phyloP scores from a whole-genome alignment of 2,113 vertebrate species.

The Spilogale gracilis region DNA sequence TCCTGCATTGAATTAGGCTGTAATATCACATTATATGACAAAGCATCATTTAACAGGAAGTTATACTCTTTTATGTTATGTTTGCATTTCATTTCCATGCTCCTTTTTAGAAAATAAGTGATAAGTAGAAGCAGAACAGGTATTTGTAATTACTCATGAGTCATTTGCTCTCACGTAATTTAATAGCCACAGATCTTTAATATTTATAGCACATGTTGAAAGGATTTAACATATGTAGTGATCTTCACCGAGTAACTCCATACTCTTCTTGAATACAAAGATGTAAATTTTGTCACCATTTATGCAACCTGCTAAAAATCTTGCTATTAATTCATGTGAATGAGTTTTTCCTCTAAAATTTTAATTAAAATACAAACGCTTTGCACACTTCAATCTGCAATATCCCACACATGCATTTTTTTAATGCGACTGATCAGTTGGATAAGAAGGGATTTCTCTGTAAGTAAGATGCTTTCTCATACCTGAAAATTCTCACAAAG shows the following conservation, averaged over 20 bases:
- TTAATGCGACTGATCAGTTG: slow-evolving; percentile 77
- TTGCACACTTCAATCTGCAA: slow-evolving; percentile 82
- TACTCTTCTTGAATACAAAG: slow-evolving; percentile 87
- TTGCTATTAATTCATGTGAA: slow-evolving; percentile 87
- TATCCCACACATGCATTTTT: slow-evolving; percentile 76
- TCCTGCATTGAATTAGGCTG: not conserved
- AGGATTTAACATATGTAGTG: slow-evolving; percentile 88
- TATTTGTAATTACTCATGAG: slow-evolving; percentile 86
- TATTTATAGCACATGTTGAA: slow-evolving; percentile 87
- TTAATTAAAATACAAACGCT: slow-evolving; percentile 87
- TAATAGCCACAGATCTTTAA: slow-evolving; percentile 87
- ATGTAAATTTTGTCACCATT: slow-evolving; percentile 88
- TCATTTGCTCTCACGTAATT: slow-evolving; percentile 84
- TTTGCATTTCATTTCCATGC: slow-evolving; percentile 71
- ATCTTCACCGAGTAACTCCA: slow-evolving; percentile 87
- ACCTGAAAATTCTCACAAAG: slow-evolving; percentile 63
- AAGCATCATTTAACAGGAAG: slow-evolving; percentile 67
- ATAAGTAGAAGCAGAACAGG: slow-evolving; percentile 83
- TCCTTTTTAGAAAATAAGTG: slow-evolving; percentile 75
- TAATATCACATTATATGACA: slow-evolving; percentile 62
- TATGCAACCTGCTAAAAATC: slow-evolving; percentile 86
- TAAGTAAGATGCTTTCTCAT: slow-evolving; percentile 73
- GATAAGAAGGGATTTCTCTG: slow-evolving; percentile 55
- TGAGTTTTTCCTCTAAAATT: slow-evolving; percentile 85
- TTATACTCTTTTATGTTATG: slow-evolving; percentile 55